Percentiles rank a stretch among this genome's conserved stretches.
Conservation (phyloP, 1,140 invertebrate species). For the Drosophila kurseongensis region DNA sequence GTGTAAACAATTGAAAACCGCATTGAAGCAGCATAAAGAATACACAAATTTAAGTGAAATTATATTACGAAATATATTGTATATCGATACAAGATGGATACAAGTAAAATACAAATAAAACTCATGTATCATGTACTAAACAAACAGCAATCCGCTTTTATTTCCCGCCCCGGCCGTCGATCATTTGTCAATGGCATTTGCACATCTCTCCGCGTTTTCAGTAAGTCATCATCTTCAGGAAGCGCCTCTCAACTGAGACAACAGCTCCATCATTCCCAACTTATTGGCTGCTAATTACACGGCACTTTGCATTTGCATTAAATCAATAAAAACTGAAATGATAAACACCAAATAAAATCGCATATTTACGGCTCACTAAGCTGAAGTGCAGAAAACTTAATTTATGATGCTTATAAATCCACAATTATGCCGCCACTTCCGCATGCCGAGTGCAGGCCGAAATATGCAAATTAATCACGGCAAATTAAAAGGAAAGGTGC, state of each 20-base stretch:
- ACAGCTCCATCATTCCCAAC: slow-evolving; percentile 24
- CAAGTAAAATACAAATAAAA: slow-evolving; percentile 81
- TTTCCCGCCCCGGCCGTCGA: slow-evolving; percentile 12
- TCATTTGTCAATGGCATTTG: slow-evolving; percentile 19
- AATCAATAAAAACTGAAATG: slow-evolving; percentile 65
- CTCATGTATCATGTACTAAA: slow-evolving; percentile 83
- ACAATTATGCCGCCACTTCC: slow-evolving; percentile 64
- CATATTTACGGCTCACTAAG: slow-evolving; percentile 61
- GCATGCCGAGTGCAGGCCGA: slow-evolving; percentile 45
- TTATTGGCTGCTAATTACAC: slow-evolving; percentile 67
- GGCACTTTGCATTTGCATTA: slow-evolving; percentile 51
- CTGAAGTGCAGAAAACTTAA: slow-evolving; percentile 62
- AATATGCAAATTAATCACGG: slow-evolving; percentile 73
- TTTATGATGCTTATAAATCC: slow-evolving; percentile 76
- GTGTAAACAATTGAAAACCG: slow-evolving; percentile 47
- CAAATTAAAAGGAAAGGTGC: slow-evolving; percentile 54
- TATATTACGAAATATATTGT: slow-evolving; percentile 83
- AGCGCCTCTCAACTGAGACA: slow-evolving; percentile 21
- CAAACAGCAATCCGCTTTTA: slow-evolving; percentile 44
- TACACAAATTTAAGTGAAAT: slow-evolving; percentile 72
- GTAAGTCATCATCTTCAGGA: slow-evolving; percentile 60
- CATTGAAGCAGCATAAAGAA: slow-evolving; percentile 36
- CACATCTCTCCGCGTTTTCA: slow-evolving; percentile 32
- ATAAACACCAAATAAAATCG: slow-evolving; percentile 78
- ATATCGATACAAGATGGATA: slow-evolving; percentile 81